A percentile compares a stretch with the other conserved stretches of the same genome.
Conservation (phyloP, 2,888 invertebrate genomes). For the Chrysomela aeneicollis region DNA sequence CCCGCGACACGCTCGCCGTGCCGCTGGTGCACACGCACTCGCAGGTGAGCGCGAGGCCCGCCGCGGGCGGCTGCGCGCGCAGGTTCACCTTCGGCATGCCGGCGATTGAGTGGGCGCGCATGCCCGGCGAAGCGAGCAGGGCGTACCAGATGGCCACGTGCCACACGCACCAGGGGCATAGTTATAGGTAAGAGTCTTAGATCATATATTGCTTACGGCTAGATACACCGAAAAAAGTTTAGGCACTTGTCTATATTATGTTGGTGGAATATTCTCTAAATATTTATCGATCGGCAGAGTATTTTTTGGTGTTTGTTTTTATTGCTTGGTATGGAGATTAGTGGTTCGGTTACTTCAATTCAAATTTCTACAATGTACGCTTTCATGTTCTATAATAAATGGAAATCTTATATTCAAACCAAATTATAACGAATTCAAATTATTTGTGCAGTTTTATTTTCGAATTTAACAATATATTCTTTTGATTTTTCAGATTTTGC, state of each 20-base stretch:
- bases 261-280: no score
- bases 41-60: constrained; percentile 78
- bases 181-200: constrained; percentile 65
- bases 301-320: no score
- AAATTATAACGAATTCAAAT: no score
- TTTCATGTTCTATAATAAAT: background rate
- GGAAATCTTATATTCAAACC: no score
- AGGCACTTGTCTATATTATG: no score
- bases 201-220: constrained; percentile 17
- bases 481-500: constrained; percentile 68
- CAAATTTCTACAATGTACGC: background rate
- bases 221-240: background rate
- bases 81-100: constrained; percentile 67
- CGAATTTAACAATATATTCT: constrained; percentile 17
- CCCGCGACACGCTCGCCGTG: constrained; percentile 73
- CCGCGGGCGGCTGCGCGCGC: constrained; percentile 62
- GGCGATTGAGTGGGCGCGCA: constrained; percentile 69
- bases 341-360: no score
- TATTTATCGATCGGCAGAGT: no score
- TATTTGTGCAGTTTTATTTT: background rate
- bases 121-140: constrained; percentile 62
- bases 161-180: constrained; percentile 59
- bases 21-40: constrained; percentile 80
- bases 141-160: constrained; percentile 60
- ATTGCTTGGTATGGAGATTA: no score